Conservation (phyloP, 2,113 vertebrate genomes). For the Pangasianodon hypophthalmus region DNA sequence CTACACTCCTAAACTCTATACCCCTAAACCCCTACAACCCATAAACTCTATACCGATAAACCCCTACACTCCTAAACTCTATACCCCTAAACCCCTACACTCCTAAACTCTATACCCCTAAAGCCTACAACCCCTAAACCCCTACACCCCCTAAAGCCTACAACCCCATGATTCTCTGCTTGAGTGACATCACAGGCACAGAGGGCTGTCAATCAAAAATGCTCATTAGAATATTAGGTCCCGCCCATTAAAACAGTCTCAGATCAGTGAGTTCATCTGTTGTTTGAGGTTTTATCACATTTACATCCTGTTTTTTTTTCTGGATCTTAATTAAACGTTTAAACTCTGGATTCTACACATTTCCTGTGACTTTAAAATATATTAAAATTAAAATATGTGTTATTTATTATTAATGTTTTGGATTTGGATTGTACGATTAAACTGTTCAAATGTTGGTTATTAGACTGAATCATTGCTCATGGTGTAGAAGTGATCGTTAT, state of each 20-base stretch:
- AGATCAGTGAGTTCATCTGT: background rate
- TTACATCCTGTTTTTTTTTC: background rate
- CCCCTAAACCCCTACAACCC: too few species aligned
- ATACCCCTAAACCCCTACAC: too few species aligned
- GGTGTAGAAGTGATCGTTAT: constrained; percentile 18
- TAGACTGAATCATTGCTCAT: background rate
- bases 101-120: too few species aligned
- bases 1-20: too few species aligned
- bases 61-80: too few species aligned
- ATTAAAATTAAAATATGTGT: background rate
- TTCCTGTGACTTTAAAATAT: background rate
- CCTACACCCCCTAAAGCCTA: too few species aligned
- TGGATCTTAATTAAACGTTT: background rate
- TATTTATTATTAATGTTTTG: background rate
- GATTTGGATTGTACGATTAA: background rate
- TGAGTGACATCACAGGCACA: background rate
- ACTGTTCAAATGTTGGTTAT: background rate
- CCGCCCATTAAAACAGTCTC: background rate
- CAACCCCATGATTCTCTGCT: background rate
- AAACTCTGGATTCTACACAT: background rate
- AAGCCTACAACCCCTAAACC: too few species aligned
- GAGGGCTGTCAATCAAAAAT: background rate
- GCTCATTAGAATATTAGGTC: background rate
- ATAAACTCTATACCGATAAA: too few species aligned
- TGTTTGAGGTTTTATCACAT: background rate